Conservation (phyloP, 2,888 invertebrate species). For the Tyria jacobaeae region DNA sequence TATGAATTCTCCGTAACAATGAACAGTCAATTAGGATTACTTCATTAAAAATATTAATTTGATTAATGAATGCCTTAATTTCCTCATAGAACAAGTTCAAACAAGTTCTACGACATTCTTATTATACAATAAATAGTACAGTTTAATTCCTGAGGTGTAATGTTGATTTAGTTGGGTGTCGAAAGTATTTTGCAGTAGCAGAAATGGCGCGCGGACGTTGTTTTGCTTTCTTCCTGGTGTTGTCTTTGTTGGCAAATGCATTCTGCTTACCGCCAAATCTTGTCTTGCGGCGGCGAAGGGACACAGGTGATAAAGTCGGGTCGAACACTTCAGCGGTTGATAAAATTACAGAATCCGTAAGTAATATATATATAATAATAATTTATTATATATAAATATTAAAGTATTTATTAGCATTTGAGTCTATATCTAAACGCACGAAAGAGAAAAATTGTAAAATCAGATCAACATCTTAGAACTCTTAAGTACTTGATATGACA, state of each 20-base stretch:
- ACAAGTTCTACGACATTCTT: slow-evolving; percentile 40
- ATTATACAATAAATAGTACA: slow-evolving; percentile 12
- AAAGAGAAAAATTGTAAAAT: no score
- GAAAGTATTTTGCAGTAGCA: slow-evolving; percentile 42
- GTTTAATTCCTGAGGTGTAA: slow-evolving; percentile 15
- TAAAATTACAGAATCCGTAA: neutral
- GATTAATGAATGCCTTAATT: slow-evolving; percentile 5
- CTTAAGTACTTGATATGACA: no score
- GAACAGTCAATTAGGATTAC: neutral
- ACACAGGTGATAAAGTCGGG: slow-evolving; percentile 34
- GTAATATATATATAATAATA: no score
- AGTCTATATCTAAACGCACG: no score
- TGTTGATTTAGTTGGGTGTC: slow-evolving; percentile 20
- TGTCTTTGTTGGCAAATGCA: slow-evolving; percentile 62
- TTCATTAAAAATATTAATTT: slow-evolving; percentile 16
- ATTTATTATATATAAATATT: no score
- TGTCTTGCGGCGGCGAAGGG: slow-evolving; percentile 43
- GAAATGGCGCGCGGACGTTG: slow-evolving; percentile 62
- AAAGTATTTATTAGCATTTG: neutral
- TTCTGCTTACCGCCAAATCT: slow-evolving; percentile 59
- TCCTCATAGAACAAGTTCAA: slow-evolving; percentile 17
- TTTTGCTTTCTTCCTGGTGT: slow-evolving; percentile 54
- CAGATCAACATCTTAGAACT: no score
- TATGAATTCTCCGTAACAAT: neutral
- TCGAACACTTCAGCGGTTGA: neutral